Evolutionary conservation across 2,888 invertebrate species (phyloP), one percentile per base, ranked within the genome.

Genomic region (Drosophila fulvimacula): DNA sequence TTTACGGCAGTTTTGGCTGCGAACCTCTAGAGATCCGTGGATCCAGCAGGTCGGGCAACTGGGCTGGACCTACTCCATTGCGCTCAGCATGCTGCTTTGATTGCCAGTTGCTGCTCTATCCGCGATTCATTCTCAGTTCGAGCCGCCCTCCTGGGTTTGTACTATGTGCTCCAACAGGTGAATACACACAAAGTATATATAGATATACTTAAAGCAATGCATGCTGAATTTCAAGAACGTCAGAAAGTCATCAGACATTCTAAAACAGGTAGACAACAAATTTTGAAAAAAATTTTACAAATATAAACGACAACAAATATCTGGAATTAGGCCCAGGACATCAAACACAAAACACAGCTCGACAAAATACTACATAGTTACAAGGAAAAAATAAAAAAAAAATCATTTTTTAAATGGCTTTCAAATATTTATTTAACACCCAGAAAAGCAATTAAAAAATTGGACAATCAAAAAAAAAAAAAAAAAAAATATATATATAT

Each of bases 121-220:
- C 10, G 21, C 39, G 7, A 3, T 13, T 27, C 19, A 2, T 19
- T 15, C 36, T 69, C 39, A 76, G 15, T 55, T 46, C 36, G 61
- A 46, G 9, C 19, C 56, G 1, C 21, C 39, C 5, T 73, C 74
- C 0, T 49, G 48, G 19, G 41, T 21, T 27, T 78, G 56, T 1
- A 77, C 59, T 0, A 65, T 0, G 1, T 44, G 42, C 34, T 78
- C 74, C 69, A 76, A 57, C 17, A 76, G 13, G 30, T 62, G 65
- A 0, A 76, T 38, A 46, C 73, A 78, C 19, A 78, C 59, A 69
- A 76, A 78, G 53, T 76, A 78, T 9, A 78, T 62, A 11, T 56
- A 62, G 3, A 73, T 21, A 32, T 59, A 78, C 49, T 65, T 69
- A 17, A 76, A 78, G 76, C 79, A 78, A 53, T 78, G 65, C 79